Base-by-base conservation (phyloP, 2,113 vertebrate genomes). In the Sclerurus mexicanus region DNA sequence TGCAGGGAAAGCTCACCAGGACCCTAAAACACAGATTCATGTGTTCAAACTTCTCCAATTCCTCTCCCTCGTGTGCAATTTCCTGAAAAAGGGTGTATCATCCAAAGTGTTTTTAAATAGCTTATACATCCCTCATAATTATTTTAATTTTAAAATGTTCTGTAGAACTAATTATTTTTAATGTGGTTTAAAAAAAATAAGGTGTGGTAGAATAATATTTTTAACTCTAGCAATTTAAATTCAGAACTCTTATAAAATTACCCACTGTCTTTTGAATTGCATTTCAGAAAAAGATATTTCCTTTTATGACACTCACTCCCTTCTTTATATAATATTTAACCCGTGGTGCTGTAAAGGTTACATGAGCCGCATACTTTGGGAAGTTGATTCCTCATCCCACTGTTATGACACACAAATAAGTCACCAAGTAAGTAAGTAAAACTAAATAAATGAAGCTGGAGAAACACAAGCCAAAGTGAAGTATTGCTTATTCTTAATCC, bases 401-500 rank as follows among this genome's bases (percentile, higher is more conserved):
- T 49, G 35, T 73, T 95, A 72, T 74, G 72, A 59, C 50, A 85
- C 59, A 35, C 72, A 93, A 93, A 96, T 46, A 87, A 92, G 80
- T 87, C 87, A 83, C 69, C 2, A 4, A 82, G 81, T 90, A 96
- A 80, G 84, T 89, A 92, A 95, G 83, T 78, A 84, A 93, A 74
- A 47, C 60, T 85, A 91, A 94, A 95, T 85, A 87, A 96, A 97
- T 76, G 83, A 97, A 94, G 77, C 47, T 0, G 0, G 52, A 82
- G 85, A 95, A 96, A 93, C 46, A 85, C 37, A 96, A 97, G 80
- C 33, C 19, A 13, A 71, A 59, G 21, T 81, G 67, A 95, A 74
- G 33, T 18, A 77, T 73, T 80, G 72, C 91, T 93, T 84, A 27
- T 80, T 94, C 94, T 91, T 97, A 97, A 97, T 96, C 96, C 93